These are phyloP conservation scores for Riparia riparia DNA, from an alignment of 2,113 vertebrate genomes.

Conservation along the genomic window DNA sequence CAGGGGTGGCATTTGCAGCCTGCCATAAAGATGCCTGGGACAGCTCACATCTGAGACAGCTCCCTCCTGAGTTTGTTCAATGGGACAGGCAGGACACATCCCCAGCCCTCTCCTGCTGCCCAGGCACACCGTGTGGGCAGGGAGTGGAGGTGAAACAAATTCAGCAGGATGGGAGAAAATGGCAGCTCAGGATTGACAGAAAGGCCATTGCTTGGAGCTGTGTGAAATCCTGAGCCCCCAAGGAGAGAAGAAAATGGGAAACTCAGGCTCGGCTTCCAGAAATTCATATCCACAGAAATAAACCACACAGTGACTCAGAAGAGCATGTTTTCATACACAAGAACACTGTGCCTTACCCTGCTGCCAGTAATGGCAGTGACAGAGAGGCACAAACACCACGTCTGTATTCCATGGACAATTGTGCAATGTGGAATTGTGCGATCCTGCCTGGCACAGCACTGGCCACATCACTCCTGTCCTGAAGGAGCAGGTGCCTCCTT, in stretches of 20 bases:
- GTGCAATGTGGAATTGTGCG: background rate
- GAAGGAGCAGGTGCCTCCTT: background rate
- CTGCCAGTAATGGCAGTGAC: conserved; percentile 12
- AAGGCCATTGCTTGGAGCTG: background rate
- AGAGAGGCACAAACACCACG: background rate
- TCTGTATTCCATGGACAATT: background rate
- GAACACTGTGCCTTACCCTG: background rate
- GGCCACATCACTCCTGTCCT: background rate
- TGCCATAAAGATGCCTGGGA: background rate
- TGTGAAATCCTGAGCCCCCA: background rate
- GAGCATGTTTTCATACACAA: background rate
- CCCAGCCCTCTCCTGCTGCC: background rate
- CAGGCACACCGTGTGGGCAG: background rate
- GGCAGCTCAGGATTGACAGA: background rate
- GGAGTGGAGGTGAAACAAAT: background rate
- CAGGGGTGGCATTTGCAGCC: background rate
- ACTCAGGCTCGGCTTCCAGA: background rate
- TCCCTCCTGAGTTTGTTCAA: background rate
- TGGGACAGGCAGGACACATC: background rate
- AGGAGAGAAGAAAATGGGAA: background rate
- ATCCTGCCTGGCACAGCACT: background rate
- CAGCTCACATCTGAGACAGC: background rate
- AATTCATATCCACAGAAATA: background rate
- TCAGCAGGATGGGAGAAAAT: background rate
- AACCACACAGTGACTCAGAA: conserved; percentile 24